Evolutionary conservation across 2,797 vertebrate genomes (phyloP), one percentile per base, ranked within the genome.

Genomic region (Hapalemur alaotrensis): DNA sequence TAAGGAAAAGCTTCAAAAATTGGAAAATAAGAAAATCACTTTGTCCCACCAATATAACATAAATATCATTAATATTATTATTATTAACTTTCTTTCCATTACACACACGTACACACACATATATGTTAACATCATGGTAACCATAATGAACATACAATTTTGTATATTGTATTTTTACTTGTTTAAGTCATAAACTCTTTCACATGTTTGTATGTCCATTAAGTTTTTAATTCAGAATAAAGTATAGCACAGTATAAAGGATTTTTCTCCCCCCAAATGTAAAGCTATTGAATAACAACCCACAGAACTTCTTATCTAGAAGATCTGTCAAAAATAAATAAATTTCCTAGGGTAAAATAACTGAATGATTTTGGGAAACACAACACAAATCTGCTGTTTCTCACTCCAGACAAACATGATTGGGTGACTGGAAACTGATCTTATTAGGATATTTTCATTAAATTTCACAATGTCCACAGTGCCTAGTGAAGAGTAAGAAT

Each of bases 281-380:
- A 75, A 75, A 72, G 15, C 5, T 89, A 57, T 87, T 72, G n/a
- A 30, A 35, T 59, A 89, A 89, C 3, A 61, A n/a, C 28, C 13
- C 48, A 59, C 7, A 96, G 28, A 61, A 67, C 54, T 89, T 93
- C 57, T 79, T 59, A 82, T 69, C 18, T 63, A 89, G 48, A 89
- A 80, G 20, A 76, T 4, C 28, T 75, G 35, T 89, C 17, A 93
- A 95, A 91, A 93, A n/a, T 67, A 76, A 92, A 52, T 91, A 83
- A 41, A 48, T 35, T 69, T 84, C 30, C 65, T 67, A 75, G 69
- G 69, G 43, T 69, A 93, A 73, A 95, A 79, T 70, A 43, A 79
- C 73, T 79, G 43, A 38, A 23, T 61, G 63, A 79, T 65, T 89
- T 87, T n/a, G n/a, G 43, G 9, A 69, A 92, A 93, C 43, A 54